Base-by-base conservation (phyloP, 2,797 vertebrate genomes). In the Galaxias olidus region DNA sequence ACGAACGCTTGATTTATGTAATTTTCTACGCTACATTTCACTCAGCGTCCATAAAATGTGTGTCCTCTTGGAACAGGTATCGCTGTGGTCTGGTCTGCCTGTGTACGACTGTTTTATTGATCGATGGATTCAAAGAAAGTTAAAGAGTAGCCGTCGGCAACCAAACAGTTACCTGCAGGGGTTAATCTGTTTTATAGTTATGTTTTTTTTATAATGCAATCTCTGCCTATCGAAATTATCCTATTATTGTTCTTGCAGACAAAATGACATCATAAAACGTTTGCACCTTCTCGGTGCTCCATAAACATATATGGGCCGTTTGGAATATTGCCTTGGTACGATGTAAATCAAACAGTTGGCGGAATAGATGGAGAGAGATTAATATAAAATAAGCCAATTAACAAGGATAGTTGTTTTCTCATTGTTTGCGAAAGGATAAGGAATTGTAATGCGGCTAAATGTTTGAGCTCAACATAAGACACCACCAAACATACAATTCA, bases 31-130 rank as follows among this genome's bases (percentile, higher is more conserved):
- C 72, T 63, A 65, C 72, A 68, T 69, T 78, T 57, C 61, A 81
- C 77, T 83, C 60, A 59, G 55, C 54, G 59, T 63, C 78, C 69
- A 79, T 87, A 83, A 88, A 88, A 80, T 76, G 71, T 73, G 73
- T 78, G 77, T 82, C 68, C 67, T 78, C 75, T 74, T 72, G 75
- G 81, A 75, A 81, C 70, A 70, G 72, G 54, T 75, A 76, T 66
- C 67, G 71, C 78, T 47, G 61, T 74, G 68, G 70, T 68, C n/a
- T n/a, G n/a, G n/a, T 75, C 71, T 66, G 71, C 54, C 56, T 46
- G 50, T 61, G 66, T 75, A 69, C 75, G 77, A 48, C 17, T 4
- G 58, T 77, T 87, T 85, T 87, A 87, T 82, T 72, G 81, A 82
- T n/a, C 78, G 72, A 79, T 68, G 76, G 84, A 81, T n/a, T 43